A percentile compares a stretch with the other conserved stretches of the same genome.
phyloP scores from a whole-genome alignment of 2,888 invertebrate species.

The Plebejus argus region DNA sequence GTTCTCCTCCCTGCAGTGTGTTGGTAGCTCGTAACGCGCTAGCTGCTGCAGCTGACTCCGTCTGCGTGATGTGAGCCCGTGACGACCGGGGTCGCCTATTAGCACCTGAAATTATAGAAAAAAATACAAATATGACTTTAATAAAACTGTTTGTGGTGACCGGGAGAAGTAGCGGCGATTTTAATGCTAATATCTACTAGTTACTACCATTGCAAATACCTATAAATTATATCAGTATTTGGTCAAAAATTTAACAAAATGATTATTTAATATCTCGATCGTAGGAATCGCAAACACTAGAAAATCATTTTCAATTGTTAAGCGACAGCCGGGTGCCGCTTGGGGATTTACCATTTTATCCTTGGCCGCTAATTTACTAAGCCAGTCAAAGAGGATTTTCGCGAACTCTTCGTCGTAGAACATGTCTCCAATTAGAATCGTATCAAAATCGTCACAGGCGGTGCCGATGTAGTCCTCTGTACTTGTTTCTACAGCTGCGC shows the following conservation, averaged over 20 bases:
- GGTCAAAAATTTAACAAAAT: too few species aligned
- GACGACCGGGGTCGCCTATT: slow-evolving; percentile 83
- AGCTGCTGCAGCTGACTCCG: slow-evolving; percentile 58
- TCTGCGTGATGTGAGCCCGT: slow-evolving; percentile 69
- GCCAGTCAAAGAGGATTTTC: slow-evolving; percentile 76
- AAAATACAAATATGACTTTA: too few species aligned
- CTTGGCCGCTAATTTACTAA: slow-evolving; percentile 54
- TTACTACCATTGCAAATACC: too few species aligned
- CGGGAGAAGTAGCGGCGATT: too few species aligned
- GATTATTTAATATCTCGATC: too few species aligned
- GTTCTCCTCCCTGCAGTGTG: slow-evolving; percentile 74
- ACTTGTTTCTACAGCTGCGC: slow-evolving; percentile 59
- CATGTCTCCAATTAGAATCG: slow-evolving; percentile 85
- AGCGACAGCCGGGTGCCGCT: too few species aligned
- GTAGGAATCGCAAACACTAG: too few species aligned
- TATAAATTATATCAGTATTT: too few species aligned
- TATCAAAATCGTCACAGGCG: slow-evolving; percentile 68
- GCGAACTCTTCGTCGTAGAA: slow-evolving; percentile 84
- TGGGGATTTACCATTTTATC: slow-evolving; percentile 57
- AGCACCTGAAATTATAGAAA: slow-evolving; percentile 57
- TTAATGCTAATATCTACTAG: too few species aligned
- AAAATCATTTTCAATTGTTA: too few species aligned
- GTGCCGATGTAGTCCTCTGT: slow-evolving; percentile 69
- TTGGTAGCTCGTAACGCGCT: slow-evolving; percentile 67
- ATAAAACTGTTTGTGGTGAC: not conserved